Percentiles rank a stretch among this genome's conserved stretches.
Conservation (phyloP, 2,797 vertebrate species). For the Betta splendens region DNA sequence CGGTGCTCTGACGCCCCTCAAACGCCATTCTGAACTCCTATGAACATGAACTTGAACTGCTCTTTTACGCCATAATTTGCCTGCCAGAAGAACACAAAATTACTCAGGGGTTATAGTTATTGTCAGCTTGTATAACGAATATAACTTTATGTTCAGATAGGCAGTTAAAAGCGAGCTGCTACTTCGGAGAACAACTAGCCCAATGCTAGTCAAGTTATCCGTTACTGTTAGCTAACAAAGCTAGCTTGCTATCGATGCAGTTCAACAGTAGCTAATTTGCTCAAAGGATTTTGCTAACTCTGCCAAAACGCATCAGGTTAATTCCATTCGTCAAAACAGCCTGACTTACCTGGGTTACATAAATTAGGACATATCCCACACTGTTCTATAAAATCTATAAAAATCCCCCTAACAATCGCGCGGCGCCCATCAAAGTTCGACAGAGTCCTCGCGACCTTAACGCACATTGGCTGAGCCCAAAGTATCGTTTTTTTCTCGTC, state of each 20-base stretch:
- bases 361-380: no score
- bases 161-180: neutral
- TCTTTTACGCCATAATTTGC: constrained; percentile 59
- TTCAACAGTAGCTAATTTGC: constrained; percentile 41
- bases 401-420: neutral
- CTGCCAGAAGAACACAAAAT: constrained; percentile 24
- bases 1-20: constrained; percentile 50
- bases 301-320: fast-evolving
- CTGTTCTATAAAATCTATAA: neutral
- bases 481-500: constrained; percentile 18
- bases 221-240: constrained; percentile 19
- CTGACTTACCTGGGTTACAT: constrained; percentile 20
- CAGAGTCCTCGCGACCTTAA: constrained; percentile 25
- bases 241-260: constrained; percentile 15
- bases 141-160: fast-evolving
- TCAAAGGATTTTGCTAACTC: constrained; percentile 3
- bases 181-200: neutral
- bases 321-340: neutral
- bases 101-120: neutral
- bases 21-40: constrained; percentile 64
- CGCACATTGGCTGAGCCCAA: constrained; percentile 48
- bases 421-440: neutral
- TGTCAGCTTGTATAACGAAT: no score
- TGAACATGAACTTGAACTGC: constrained; percentile 41
- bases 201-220: constrained; percentile 5